Evolutionary conservation across 1,140 invertebrate species (phyloP).

Genomic region (Drosophila insularis): DNA sequence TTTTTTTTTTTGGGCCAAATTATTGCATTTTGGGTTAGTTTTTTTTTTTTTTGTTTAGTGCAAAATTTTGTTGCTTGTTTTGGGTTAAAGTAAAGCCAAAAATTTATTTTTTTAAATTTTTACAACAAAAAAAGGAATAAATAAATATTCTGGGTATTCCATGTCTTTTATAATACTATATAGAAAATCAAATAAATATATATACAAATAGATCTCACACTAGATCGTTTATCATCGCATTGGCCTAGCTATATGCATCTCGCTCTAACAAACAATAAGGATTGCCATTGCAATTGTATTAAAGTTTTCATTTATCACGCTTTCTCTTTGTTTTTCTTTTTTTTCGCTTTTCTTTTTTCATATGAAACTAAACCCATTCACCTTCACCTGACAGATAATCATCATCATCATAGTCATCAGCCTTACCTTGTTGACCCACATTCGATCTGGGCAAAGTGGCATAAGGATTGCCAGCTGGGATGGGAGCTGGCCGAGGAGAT

Average conservation of each 20-base stretch:
- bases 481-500: constrained; percentile 54
- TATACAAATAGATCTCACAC: constrained; percentile 1
- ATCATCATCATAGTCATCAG: constrained; percentile 71
- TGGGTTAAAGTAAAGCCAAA: constrained; percentile 3
- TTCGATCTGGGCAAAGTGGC: constrained; percentile 78
- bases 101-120: background rate
- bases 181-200: constrained; percentile 11
- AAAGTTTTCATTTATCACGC: constrained; percentile 8
- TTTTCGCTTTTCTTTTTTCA: background rate
- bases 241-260: constrained; percentile 22
- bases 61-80: background rate
- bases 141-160: background rate
- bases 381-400: constrained; percentile 64
- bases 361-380: constrained; percentile 70
- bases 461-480: constrained; percentile 60
- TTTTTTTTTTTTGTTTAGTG: background rate
- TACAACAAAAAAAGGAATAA: constrained; percentile 4
- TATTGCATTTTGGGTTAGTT: background rate
- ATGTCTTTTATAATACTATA: background rate
- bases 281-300: constrained; percentile 3
- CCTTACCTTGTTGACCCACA: constrained; percentile 81
- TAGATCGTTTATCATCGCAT: background rate
- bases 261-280: constrained; percentile 25
- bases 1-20: background rate
- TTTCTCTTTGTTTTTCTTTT: background rate